Conservation (phyloP, 2,113 vertebrate species). For the Meles meles region DNA sequence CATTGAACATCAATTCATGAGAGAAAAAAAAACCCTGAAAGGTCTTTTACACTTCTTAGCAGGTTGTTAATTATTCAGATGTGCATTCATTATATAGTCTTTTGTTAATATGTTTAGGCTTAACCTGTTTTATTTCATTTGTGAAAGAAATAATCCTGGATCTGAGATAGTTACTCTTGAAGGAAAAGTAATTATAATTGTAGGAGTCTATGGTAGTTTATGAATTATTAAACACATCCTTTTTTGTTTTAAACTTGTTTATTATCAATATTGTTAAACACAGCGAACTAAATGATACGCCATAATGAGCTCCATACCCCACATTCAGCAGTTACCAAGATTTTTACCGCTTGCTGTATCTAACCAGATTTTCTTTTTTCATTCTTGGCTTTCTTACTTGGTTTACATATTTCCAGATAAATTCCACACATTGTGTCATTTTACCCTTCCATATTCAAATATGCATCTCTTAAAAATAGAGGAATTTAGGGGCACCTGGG, state of each 20-base stretch:
- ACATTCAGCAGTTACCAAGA: background rate
- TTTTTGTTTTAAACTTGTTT: background rate
- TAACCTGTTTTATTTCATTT: constrained; percentile 4
- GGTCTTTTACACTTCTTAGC: background rate
- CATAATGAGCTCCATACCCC: background rate
- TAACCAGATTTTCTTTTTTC: background rate
- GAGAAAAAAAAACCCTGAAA: background rate
- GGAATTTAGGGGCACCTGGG: background rate
- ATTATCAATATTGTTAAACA: background rate
- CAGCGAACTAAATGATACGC: background rate
- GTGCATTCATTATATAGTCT: background rate
- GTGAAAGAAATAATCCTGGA: background rate
- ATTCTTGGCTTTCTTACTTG: background rate
- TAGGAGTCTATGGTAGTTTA: background rate
- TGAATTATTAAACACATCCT: background rate
- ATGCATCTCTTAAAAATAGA: background rate
- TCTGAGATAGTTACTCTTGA: background rate
- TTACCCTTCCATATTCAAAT: constrained; percentile 1
- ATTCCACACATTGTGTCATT: background rate
- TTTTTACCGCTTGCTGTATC: background rate
- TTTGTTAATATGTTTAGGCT: background rate
- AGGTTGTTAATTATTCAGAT: background rate
- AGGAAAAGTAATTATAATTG: background rate
- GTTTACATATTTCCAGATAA: background rate
- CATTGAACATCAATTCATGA: background rate